Evolutionary conservation across 1,140 invertebrate genomes (phyloP).

Genomic region (Microplitis mediator): DNA sequence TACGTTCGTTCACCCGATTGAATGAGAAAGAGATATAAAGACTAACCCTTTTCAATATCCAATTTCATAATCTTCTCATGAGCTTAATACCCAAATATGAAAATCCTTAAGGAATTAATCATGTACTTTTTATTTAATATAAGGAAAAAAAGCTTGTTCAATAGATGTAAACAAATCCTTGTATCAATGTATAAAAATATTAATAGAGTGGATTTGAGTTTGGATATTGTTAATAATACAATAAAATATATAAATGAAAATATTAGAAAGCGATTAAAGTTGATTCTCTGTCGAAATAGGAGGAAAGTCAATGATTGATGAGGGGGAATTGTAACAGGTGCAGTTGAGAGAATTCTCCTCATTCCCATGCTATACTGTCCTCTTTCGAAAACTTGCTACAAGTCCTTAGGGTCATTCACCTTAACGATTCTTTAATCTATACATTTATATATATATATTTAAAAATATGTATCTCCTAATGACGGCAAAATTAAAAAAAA

Average conservation of each 20-base stretch:
- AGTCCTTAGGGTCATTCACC: background rate
- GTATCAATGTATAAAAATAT: too few species aligned
- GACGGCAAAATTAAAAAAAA: constrained; percentile 32
- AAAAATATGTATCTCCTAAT: background rate
- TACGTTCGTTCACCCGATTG: too few species aligned
- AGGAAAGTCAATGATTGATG: background rate
- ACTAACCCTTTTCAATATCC: too few species aligned
- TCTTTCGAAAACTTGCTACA: constrained; percentile 1
- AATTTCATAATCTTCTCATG: too few species aligned
- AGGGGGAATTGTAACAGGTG: constrained; percentile 1
- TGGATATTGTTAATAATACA: too few species aligned
- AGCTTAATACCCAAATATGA: too few species aligned
- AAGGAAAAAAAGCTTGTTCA: too few species aligned
- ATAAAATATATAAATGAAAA: background rate
- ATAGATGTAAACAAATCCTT: too few species aligned
- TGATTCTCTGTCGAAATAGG: background rate
- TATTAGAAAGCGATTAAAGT: background rate
- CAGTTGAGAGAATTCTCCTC: background rate
- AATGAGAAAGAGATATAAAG: too few species aligned
- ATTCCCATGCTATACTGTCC: constrained; percentile 12
- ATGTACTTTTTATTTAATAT: too few species aligned
- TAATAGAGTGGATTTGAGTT: too few species aligned
- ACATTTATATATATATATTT: constrained; percentile 7
- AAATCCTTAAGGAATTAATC: too few species aligned
- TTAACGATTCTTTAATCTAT: constrained; percentile 11